phyloP scores from a whole-genome alignment of 2,797 vertebrate genomes.

The Myiothlypis coronata region DNA sequence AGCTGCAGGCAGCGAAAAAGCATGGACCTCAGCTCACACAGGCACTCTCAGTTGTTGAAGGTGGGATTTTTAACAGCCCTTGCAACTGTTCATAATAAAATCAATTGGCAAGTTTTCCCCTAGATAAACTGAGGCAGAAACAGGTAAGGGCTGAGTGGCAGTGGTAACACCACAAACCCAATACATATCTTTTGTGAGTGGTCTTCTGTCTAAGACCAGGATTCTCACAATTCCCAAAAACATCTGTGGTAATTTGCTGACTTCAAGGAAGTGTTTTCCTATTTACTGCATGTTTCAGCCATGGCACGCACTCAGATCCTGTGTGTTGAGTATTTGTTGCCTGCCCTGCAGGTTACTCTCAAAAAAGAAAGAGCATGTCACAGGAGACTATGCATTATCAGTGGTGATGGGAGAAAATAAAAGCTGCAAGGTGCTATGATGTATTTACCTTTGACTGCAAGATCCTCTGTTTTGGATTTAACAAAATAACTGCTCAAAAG shows the following conservation, averaged over 20 bases:
- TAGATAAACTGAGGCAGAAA: background rate
- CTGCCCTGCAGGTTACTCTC: background rate
- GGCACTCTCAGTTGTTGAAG: background rate
- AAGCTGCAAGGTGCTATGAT: background rate
- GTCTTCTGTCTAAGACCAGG: background rate
- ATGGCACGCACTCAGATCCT: background rate
- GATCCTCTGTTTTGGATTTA: background rate
- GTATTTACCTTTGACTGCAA: background rate
- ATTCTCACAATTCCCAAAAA: background rate
- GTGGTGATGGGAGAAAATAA: background rate
- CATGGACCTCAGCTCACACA: background rate
- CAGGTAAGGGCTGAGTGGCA: background rate
- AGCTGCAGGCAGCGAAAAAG: background rate
- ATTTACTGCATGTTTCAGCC: background rate
- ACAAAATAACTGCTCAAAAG: constrained; percentile 27
- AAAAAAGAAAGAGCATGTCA: background rate
- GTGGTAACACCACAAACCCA: background rate
- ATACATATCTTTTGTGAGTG: background rate
- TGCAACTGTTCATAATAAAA: background rate
- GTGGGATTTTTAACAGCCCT: background rate
- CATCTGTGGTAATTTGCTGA: background rate
- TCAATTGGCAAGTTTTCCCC: background rate
- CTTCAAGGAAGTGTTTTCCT: background rate
- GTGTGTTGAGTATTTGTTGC: background rate
- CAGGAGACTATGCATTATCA: background rate